Base-by-base conservation (phyloP, 2,113 vertebrate species). In the Agapornis roseicollis region DNA sequence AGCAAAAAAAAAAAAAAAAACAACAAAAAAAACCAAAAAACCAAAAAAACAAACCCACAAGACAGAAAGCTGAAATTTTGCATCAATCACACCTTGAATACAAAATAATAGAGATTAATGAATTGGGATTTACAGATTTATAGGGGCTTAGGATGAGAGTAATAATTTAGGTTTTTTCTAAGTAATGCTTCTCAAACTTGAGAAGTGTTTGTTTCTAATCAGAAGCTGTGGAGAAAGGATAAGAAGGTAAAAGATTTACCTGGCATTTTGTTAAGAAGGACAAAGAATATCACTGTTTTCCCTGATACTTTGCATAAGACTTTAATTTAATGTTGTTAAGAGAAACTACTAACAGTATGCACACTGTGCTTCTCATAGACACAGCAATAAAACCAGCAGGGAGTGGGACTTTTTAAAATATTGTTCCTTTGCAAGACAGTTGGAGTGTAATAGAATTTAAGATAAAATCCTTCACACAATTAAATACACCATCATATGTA, bases 251-350 rank as follows among this genome's bases (percentile, higher is more conserved):
- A 76, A 89, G 41, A 66, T 77, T 90, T 94, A 73, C 22, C 42
- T 85, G 22, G 46, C 9, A 90, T 89, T 74, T 92, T 92, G 46
- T 66, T 93, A 60, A 96, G 91, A 89, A 93, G 60, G 49, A 80
- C 74, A 86, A 89, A 82, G 28, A 79, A 72, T 78, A 95, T 76
- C 58, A 28, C 53, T 66, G 31, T 25, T 61, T 82, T 84, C 58
- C 56, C 47, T 94, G 31, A 82, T 90, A 52, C 39, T 96, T 96
- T 95, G 25, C 44, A 73, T 89, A 94, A 94, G 65, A 74, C 37
- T 95, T 77, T 83, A 92, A 86, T 89, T 97, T 96, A 95, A 90
- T 64, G 44, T 41, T 90, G 70, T 89, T 93, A 86, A 60, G 50
- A 50, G 50, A 90, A 94, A 77, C 25, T 66, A 56, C 76, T 90